A percentile compares a stretch with the other conserved stretches of the same genome.
Conservation (phyloP, 2,113 vertebrate genomes). For the Emydura subglobosa region DNA sequence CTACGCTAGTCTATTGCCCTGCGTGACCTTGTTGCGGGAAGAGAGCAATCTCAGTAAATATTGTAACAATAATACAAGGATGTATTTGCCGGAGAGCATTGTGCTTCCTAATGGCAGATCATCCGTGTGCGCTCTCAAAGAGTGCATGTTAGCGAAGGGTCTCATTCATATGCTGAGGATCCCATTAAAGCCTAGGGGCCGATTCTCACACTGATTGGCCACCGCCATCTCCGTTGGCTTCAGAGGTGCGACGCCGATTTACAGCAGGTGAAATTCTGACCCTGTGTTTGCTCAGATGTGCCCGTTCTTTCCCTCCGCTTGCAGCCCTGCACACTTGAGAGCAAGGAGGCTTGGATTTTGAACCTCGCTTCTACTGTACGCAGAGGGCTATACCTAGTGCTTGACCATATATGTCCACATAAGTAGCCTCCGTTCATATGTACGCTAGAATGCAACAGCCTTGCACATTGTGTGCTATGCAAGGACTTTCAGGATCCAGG, state of each 20-base stretch:
- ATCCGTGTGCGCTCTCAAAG: neutral
- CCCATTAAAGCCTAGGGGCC: neutral
- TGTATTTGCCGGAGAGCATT: neutral
- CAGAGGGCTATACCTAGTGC: neutral
- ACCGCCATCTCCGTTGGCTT: neutral
- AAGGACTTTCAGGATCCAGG: neutral
- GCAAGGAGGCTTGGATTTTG: neutral
- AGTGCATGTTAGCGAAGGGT: neutral
- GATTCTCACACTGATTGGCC: neutral
- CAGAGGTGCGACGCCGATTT: neutral
- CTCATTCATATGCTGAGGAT: neutral
- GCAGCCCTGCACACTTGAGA: neutral
- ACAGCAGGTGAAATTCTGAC: neutral
- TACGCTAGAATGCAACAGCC: neutral
- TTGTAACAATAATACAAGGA: neutral
- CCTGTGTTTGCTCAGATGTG: neutral
- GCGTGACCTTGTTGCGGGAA: fast-evolving
- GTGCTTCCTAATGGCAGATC: neutral
- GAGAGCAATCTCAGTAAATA: neutral
- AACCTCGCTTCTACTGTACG: neutral
- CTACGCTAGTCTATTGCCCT: fast-evolving
- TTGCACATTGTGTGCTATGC: neutral
- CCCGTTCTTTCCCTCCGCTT: neutral
- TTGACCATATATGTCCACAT: neutral
- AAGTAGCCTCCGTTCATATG: neutral